Conservation (phyloP, 2,888 invertebrate species). For the Ryuthela nishihirai region DNA sequence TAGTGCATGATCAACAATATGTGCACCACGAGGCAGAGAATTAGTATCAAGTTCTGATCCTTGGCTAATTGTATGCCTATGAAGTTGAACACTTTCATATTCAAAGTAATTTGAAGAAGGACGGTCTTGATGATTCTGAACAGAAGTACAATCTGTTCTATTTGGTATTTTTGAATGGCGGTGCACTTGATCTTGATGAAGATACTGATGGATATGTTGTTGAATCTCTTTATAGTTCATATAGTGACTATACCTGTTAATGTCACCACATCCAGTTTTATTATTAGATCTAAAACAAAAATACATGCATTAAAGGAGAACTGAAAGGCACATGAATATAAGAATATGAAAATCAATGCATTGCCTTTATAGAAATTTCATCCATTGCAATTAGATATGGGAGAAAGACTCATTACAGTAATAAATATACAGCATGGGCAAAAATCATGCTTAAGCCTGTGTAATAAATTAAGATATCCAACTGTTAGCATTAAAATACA, state of each 20-base stretch:
- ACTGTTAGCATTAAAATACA: no score
- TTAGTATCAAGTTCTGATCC: conserved; percentile 15
- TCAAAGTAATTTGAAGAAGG: conserved; percentile 80
- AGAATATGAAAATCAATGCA: no score
- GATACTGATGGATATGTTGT: conserved; percentile 56
- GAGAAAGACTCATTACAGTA: no score
- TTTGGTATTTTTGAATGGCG: conserved; percentile 14
- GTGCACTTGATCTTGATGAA: conserved; percentile 17
- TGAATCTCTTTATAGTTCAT: conserved; percentile 82
- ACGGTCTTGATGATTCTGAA: conserved; percentile 51
- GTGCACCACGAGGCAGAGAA: conserved; percentile 25
- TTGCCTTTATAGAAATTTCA: no score
- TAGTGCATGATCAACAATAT: conserved; percentile 2
- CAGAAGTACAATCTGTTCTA: background rate
- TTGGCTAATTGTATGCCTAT: conserved; percentile 8
- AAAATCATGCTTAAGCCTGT: no score
- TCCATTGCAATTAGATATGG: no score
- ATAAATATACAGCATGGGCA: no score
- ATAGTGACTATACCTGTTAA: conserved; percentile 64
- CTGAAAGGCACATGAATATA: no score
- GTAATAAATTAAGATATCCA: no score
- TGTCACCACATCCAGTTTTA: no score
- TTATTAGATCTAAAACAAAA: no score
- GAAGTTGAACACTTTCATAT: conserved; percentile 58
- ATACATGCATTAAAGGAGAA: no score